These are phyloP conservation scores for Avahi laniger DNA, from an alignment of 2,797 vertebrate genomes.

Conservation along the genomic window DNA sequence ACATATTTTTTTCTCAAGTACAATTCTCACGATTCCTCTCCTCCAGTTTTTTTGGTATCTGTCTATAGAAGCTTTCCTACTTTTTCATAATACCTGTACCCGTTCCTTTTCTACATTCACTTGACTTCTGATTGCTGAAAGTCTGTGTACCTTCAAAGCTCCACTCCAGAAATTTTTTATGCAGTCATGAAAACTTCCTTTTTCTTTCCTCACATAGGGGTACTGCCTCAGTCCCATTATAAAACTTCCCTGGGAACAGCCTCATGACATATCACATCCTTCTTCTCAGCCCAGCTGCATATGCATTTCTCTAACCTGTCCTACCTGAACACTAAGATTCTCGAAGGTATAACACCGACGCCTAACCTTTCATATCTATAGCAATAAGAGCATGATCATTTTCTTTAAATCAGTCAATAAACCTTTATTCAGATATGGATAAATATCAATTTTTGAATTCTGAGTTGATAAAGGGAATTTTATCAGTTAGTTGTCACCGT, in stretches of 20 bases:
- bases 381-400: neutral
- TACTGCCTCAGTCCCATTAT: neutral
- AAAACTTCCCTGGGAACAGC: neutral
- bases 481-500: neutral
- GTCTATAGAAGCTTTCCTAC: neutral
- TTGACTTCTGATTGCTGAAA: neutral
- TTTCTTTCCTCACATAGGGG: neutral
- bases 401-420: neutral
- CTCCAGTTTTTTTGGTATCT: neutral
- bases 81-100: neutral
- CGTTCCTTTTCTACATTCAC: neutral
- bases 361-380: neutral
- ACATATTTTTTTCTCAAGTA: neutral
- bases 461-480: neutral
- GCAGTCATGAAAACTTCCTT: neutral
- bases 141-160: neutral
- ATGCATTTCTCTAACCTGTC: fast-evolving
- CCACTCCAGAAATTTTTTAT: neutral
- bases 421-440: neutral
- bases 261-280: neutral
- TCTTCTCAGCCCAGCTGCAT: neutral
- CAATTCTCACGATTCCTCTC: neutral
- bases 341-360: neutral
- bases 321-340: neutral
- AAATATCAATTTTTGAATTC: neutral